Evolutionary conservation across 2,113 vertebrate genomes (phyloP), one percentile per base, ranked within the genome.

Genomic region (Pithys albifrons): DNA sequence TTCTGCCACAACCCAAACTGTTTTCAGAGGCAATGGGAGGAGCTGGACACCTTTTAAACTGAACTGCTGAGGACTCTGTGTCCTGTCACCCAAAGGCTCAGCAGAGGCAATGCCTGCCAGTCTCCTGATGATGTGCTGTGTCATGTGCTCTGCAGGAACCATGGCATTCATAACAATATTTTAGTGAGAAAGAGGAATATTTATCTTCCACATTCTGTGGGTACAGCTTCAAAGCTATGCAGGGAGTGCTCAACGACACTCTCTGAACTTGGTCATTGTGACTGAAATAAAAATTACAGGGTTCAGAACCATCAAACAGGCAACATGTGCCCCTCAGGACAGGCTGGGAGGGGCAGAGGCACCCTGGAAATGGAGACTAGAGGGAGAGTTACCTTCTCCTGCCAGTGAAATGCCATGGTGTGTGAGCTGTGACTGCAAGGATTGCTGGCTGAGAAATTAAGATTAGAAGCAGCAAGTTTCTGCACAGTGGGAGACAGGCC

Each of bases 211-310:
- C 0, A 55, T 72, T 66, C 17, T 14, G 24, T 28, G 69, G 16
- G 45, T 33, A 19, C 27, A 28, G 18, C 69, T 66, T 77, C 51
- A 51, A 3, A 85, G 35, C 70, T 29, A 14, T 59, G 65, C 54
- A 46, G 41, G 33, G 49, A 48, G 9, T 2, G 8, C 57, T 91
- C 19, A 7, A 62, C 24, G 80, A 19, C 0, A 0, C 8, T n/a
- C 48, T 69, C 41, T 58, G 58, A 45, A 2, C 7, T 48, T 1
- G 1, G 23, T 33, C 52, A 27, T 46, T 51, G 49, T 20, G 62
- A 37, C 57, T 45, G 57, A 52, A 69, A 52, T 12, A 45, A 51
- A 19, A 77, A 57, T 2, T 0, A 22, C 39, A 25, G 19, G 19
- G 41, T 39, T 79, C 28, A 59, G 77, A 51, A 48, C 24, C 4